phyloP scores from a whole-genome alignment of 2,888 invertebrate species.

The Megaustenia siamemsis region DNA sequence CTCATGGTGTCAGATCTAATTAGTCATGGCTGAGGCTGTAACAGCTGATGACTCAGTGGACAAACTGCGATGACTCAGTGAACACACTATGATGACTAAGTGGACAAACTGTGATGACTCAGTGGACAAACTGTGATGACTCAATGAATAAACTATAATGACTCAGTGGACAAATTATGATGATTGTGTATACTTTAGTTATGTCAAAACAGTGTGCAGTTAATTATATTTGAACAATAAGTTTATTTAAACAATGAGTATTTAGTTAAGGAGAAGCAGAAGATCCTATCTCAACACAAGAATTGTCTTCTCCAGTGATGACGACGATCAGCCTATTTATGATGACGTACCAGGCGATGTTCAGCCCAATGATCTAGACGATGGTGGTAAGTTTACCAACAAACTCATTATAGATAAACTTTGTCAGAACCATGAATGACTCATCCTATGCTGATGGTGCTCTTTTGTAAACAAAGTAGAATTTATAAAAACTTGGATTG shows the following conservation, averaged over 20 bases:
- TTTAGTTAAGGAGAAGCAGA: background rate
- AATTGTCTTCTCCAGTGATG: background rate
- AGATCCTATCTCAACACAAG: background rate
- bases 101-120: no score
- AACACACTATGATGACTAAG: no score
- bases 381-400: constrained; percentile 12
- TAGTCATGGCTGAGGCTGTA: no score
- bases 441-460: no score
- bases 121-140: background rate
- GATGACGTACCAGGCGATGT: constrained; percentile 31
- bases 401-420: no score
- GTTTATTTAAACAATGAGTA: background rate
- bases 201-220: background rate
- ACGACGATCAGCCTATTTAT: constrained; percentile 29
- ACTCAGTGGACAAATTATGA: background rate
- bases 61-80: no score
- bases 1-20: no score
- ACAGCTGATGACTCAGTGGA: no score
- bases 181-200: background rate
- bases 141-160: background rate
- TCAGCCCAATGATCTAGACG: background rate
- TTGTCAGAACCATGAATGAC: no score
- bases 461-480: no score
- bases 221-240: background rate
- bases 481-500: no score